Evolutionary conservation across 1,140 invertebrate species (phyloP).

Genomic region (Caligus rogercresseyi): DNA sequence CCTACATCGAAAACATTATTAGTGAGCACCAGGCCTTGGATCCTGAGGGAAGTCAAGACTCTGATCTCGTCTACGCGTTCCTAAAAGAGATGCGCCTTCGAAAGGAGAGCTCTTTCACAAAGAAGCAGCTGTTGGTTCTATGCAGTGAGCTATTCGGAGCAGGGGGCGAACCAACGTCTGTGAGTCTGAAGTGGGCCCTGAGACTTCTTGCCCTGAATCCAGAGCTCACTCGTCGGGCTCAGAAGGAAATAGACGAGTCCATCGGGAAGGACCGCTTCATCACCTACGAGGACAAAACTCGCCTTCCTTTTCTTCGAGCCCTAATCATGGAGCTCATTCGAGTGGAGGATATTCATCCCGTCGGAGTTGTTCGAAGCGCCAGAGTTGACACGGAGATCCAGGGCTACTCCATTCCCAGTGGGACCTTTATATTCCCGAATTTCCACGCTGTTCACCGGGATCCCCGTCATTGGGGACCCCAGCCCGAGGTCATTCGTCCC

Average conservation of each 20-base stretch:
- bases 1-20: conserved; percentile 21
- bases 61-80: no score
- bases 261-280: background rate
- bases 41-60: conserved; percentile 11
- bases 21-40: conserved; percentile 18
- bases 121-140: conserved; percentile 2
- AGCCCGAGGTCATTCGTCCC: background rate
- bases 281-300: background rate
- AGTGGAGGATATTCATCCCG: background rate
- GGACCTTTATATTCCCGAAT: conserved; percentile 14
- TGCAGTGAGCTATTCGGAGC: conserved; percentile 9
- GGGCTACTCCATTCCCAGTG: background rate
- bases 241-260: background rate
- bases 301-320: background rate
- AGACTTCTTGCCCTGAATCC: background rate
- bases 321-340: conserved; percentile 10
- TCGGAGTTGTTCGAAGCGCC: background rate
- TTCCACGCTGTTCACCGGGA: conserved; percentile 10
- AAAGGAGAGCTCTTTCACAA: conserved; percentile 3
- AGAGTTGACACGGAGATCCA: background rate
- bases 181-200: conserved; percentile 5
- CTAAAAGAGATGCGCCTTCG: no score
- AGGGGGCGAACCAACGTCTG: background rate
- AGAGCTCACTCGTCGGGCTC: background rate
- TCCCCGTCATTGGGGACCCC: background rate